Evolutionary conservation across 2,113 vertebrate species (phyloP).

Genomic region (Pseudopipra pipra): DNA sequence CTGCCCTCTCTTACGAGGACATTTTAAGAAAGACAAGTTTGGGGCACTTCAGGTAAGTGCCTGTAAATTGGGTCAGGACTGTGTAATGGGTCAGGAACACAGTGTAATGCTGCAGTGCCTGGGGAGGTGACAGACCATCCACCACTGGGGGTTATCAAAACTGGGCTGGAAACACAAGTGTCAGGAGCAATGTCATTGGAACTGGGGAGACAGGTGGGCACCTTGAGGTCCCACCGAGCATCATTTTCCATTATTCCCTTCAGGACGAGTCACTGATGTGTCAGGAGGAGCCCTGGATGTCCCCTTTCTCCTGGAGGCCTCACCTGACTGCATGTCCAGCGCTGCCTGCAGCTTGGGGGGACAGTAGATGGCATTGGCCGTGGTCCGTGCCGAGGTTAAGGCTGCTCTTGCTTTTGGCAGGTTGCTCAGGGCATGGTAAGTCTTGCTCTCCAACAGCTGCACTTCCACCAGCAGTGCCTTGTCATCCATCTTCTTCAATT

Average conservation of each 20-base stretch:
- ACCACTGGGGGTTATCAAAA: background rate
- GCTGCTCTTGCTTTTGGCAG: constrained; percentile 97
- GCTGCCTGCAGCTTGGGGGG: constrained; percentile 97
- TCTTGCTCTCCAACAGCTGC: constrained; percentile 97
- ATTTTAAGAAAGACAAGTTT: background rate
- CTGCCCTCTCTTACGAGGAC: background rate
- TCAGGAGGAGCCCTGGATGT: accelerated
- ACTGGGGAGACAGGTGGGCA: background rate
- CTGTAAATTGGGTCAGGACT: background rate
- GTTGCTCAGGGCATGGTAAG: constrained; percentile 97
- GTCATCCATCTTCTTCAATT: constrained; percentile 99
- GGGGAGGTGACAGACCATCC: background rate
- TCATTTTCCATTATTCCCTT: background rate
- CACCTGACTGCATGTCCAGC: constrained; percentile 99
- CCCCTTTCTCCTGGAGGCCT: background rate
- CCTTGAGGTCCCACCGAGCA: background rate
- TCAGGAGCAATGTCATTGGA: background rate
- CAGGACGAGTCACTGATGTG: accelerated
- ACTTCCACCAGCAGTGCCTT: constrained; percentile 98
- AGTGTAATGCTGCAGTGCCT: background rate
- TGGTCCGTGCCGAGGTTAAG: constrained; percentile 96
- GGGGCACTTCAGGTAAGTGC: background rate
- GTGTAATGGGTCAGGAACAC: background rate
- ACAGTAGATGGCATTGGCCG: constrained; percentile 98
- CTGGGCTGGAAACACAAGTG: background rate